Percentiles rank a stretch among this genome's conserved stretches.
Conservation (phyloP, 2,888 invertebrate genomes). For the Drosophila koepferae region DNA sequence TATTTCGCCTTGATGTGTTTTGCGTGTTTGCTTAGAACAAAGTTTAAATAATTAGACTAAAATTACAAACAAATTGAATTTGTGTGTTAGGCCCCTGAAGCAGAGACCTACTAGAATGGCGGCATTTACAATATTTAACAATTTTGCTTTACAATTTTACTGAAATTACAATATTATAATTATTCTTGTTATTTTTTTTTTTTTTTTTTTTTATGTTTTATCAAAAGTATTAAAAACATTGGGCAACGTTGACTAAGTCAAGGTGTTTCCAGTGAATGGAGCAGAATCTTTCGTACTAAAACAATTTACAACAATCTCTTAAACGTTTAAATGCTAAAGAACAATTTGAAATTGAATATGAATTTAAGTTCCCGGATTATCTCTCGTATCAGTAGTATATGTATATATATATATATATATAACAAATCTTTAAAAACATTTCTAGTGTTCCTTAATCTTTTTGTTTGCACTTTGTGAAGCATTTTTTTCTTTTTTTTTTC, state of each 20-base stretch:
- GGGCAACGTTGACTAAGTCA: conserved; percentile 66
- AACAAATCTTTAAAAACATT: conserved; percentile 54
- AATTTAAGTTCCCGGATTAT: conserved; percentile 21
- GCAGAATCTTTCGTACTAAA: conserved; percentile 46
- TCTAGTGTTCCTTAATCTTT: conserved; percentile 25
- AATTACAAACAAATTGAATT: conserved; percentile 72
- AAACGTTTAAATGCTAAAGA: conserved; percentile 73
- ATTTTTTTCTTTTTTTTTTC: not conserved
- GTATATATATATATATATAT: conserved; percentile 18
- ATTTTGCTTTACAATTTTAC: conserved; percentile 14
- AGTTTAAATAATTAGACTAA: conserved; percentile 72
- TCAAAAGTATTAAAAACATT: conserved; percentile 28
- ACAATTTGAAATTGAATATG: conserved; percentile 67
- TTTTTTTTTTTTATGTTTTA: not conserved
- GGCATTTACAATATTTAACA: conserved; percentile 52
- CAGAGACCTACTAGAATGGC: conserved; percentile 45
- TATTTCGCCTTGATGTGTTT: conserved; percentile 41
- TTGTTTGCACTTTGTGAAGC: conserved; percentile 48
- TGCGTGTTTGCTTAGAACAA: conserved; percentile 25
- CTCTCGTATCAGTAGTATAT: conserved; percentile 19
- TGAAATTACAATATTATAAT: conserved; percentile 11
- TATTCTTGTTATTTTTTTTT: not conserved
- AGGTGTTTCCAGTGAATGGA: conserved; percentile 45
- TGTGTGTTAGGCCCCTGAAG: conserved; percentile 43
- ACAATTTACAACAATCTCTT: conserved; percentile 65